These are phyloP conservation scores for Neomonachus schauinslandi DNA, from an alignment of 2,113 vertebrate species.

Conservation along the genomic window DNA sequence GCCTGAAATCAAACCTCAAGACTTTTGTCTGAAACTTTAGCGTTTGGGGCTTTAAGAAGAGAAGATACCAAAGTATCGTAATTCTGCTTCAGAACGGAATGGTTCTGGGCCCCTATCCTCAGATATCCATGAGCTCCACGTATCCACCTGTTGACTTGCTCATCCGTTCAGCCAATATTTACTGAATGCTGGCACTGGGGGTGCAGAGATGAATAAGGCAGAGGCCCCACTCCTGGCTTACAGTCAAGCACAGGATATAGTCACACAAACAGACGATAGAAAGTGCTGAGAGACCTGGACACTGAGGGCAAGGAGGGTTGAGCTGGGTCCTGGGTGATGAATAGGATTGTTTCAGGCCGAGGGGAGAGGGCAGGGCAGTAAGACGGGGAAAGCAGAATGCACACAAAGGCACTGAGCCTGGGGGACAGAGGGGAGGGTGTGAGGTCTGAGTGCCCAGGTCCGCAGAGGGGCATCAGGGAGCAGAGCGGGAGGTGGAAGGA, in stretches of 20 bases:
- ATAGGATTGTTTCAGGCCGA: background rate
- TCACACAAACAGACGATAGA: background rate
- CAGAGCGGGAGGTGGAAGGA: background rate
- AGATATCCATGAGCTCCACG: too few relatives aligned
- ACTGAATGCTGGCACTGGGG: background rate
- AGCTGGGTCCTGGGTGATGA: background rate
- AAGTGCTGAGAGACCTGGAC: background rate
- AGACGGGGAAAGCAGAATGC: background rate
- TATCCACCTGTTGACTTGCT: background rate
- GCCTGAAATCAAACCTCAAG: background rate
- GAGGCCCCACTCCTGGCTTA: background rate
- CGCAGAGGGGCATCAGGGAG: background rate
- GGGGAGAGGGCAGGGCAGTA: background rate
- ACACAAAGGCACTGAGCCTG: background rate
- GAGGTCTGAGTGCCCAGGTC: background rate
- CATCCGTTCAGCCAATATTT: background rate
- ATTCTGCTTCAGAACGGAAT: background rate
- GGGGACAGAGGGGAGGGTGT: accelerated
- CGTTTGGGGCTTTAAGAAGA: background rate
- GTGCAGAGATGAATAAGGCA: background rate
- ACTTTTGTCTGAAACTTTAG: background rate
- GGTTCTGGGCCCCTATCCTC: background rate
- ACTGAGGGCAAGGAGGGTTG: background rate
- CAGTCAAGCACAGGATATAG: background rate
- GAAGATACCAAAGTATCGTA: background rate